Conservation (phyloP, 2,113 vertebrate genomes). For the Corapipo altera region DNA sequence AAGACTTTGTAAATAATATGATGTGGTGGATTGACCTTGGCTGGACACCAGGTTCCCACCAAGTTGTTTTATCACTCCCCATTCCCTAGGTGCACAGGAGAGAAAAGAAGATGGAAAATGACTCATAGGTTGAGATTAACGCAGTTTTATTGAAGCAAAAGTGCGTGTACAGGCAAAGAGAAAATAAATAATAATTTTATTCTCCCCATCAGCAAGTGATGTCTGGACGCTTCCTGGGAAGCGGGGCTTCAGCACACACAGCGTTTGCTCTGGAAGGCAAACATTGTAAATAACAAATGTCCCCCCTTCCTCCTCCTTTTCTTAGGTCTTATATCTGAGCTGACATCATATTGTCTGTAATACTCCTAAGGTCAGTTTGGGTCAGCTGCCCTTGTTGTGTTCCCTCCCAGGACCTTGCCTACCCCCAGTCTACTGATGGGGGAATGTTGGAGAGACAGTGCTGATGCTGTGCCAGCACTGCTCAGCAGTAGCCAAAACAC, state of each 20-base stretch:
- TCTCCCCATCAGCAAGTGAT: not conserved
- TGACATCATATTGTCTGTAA: not conserved
- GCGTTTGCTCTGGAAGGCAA: not conserved
- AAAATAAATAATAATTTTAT: not conserved
- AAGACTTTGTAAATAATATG: not conserved
- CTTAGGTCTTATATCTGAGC: not conserved
- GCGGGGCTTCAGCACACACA: not conserved
- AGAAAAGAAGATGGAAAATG: not conserved
- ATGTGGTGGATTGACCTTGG: not conserved
- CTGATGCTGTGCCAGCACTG: not conserved
- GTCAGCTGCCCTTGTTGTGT: not conserved
- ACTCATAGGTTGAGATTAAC: not conserved
- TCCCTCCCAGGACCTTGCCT: not conserved
- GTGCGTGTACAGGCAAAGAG: not conserved
- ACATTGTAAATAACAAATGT: not conserved
- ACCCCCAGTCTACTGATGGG: too few species aligned
- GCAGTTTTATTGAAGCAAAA: not conserved
- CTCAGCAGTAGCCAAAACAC: not conserved
- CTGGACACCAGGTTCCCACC: not conserved
- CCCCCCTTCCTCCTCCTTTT: not conserved
- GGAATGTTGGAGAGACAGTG: accelerated
- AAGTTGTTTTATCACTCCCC: not conserved
- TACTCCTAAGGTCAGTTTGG: not conserved
- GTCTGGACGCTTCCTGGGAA: not conserved
- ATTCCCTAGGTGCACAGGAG: not conserved